These are phyloP conservation scores for Zingel zingel DNA, from an alignment of 2,113 vertebrate genomes.

Conservation along the genomic window DNA sequence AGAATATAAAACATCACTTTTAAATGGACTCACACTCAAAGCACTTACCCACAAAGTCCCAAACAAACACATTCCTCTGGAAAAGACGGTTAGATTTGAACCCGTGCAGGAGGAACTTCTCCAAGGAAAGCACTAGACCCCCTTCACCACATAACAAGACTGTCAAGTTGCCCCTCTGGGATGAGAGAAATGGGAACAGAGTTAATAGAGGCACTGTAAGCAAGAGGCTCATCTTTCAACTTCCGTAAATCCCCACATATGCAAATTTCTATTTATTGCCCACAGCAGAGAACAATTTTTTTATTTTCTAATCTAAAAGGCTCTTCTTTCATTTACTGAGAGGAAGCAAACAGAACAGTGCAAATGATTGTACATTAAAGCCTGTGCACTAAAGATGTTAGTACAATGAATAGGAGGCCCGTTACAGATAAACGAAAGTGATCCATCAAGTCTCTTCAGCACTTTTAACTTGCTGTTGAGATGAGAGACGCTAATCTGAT, in stretches of 20 bases:
- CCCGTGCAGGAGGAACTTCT: conserved; percentile 96
- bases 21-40: background rate
- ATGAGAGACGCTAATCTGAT: conserved; percentile 24
- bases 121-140: conserved; percentile 91
- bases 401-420: conserved; percentile 18
- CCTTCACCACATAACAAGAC: conserved; percentile 94
- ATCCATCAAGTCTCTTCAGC: conserved; percentile 35
- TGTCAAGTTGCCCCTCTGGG: conserved; percentile 94
- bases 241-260: conserved; percentile 10
- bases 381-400: conserved; percentile 23
- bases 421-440: conserved; percentile 18
- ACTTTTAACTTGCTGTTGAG: conserved; percentile 23
- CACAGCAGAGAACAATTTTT: conserved; percentile 4
- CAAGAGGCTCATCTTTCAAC: conserved; percentile 29
- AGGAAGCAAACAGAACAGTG: conserved; percentile 11
- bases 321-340: background rate
- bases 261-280: background rate
- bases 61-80: conserved; percentile 96
- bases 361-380: conserved; percentile 12
- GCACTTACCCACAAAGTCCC: conserved; percentile 96
- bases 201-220: conserved; percentile 27
- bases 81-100: conserved; percentile 93
- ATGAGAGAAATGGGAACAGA: conserved; percentile 24
- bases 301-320: conserved; percentile 1
- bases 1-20: conserved; percentile 16